Percentiles rank a stretch among this genome's conserved stretches.
Conservation (phyloP, 30 jellyfish, hydroid and myxozoan species). For the Turritopsis dohrnii region DNA sequence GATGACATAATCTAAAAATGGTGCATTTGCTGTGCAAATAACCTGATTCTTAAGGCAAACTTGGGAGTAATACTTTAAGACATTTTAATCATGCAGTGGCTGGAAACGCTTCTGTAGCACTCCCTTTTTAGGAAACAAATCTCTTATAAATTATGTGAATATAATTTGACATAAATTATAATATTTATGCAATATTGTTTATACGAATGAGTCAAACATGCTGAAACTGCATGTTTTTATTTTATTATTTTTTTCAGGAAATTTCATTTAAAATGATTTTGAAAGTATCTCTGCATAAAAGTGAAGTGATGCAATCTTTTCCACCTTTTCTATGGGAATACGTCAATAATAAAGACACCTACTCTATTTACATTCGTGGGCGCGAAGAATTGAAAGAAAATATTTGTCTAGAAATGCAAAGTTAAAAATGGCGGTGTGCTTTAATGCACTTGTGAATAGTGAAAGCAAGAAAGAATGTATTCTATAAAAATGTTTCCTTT, state of each 20-base stretch:
- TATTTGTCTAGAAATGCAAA: not conserved
- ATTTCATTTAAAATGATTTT: not conserved
- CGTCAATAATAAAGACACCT: not conserved
- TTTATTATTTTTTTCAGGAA: not conserved
- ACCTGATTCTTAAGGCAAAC: not conserved
- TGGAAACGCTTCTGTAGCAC: too few species aligned
- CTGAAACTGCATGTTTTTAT: not conserved
- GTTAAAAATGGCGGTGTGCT: not conserved
- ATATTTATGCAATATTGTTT: not conserved
- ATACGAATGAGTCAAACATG: not conserved
- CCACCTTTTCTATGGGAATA: not conserved
- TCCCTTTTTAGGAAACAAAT: not conserved
- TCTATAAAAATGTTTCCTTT: not conserved
- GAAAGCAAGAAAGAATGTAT: not conserved
- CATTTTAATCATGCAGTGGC: too few species aligned
- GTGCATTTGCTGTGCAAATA: not conserved
- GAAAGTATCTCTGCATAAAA: not conserved
- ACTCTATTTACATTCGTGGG: not conserved
- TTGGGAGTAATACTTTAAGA: not conserved
- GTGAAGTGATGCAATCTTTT: not conserved
- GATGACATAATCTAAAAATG: not conserved
- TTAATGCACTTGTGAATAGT: not conserved
- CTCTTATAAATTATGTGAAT: not conserved
- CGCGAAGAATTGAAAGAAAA: not conserved
- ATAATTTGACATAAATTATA: not conserved